phyloP scores from a whole-genome alignment of 2,113 vertebrate genomes.

The Myotis brandtii region DNA sequence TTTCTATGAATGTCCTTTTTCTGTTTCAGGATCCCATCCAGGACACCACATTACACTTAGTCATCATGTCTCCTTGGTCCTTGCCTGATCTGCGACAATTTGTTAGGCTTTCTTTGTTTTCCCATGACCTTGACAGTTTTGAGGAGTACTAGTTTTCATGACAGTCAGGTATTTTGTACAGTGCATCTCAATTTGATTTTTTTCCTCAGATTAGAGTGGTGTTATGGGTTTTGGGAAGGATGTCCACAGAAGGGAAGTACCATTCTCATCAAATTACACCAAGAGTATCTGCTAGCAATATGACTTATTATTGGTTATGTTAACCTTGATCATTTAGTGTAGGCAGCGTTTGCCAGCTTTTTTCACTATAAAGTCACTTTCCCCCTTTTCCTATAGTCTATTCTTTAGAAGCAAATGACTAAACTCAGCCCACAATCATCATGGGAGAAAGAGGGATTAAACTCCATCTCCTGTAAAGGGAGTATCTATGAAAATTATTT shows the following conservation, averaged over 20 bases:
- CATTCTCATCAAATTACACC: background rate
- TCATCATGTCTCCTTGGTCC: background rate
- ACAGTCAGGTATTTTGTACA: background rate
- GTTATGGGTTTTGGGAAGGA: background rate
- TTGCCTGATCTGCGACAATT: background rate
- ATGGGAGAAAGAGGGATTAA: background rate
- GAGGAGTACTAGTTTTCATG: background rate
- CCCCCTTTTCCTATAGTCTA: background rate
- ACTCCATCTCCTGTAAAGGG: background rate
- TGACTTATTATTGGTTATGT: background rate
- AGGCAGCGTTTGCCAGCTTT: background rate
- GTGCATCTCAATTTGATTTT: background rate
- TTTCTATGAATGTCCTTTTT: background rate
- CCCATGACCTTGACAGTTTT: background rate
- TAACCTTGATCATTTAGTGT: background rate
- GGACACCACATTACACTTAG: background rate
- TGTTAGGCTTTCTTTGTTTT: constrained; percentile 5
- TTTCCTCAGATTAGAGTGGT: background rate
- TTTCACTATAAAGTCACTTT: background rate
- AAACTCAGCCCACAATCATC: background rate
- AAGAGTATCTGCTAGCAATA: background rate
- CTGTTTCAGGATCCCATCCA: background rate
- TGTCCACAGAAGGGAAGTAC: background rate
- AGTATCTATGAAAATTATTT: background rate
- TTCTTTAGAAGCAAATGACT: constrained; percentile 17